Percentiles rank a stretch among this genome's conserved stretches.
Evolutionary conservation across 2,888 invertebrate species (phyloP).

Genomic region (Volucella bombylans): DNA sequence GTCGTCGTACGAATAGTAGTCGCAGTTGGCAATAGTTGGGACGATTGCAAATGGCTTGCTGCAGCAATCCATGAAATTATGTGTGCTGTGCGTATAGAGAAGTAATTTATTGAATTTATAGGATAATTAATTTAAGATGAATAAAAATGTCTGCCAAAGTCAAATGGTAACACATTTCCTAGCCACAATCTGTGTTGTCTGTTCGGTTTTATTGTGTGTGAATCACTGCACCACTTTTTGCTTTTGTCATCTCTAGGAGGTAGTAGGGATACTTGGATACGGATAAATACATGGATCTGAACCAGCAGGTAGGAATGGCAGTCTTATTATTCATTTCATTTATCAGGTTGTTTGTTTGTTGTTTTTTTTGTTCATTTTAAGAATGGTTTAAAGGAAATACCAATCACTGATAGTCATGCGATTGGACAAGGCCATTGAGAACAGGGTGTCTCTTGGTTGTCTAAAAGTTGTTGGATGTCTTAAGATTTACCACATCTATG

Average conservation of each 20-base stretch:
- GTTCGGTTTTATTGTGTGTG: conserved; percentile 49
- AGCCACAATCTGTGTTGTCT: conserved; percentile 30
- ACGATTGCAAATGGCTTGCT: conserved; percentile 51
- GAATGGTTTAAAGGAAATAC: conserved; percentile 4
- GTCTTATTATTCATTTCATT: background rate
- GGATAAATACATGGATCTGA: no score
- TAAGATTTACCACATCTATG: no score
- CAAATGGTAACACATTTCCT: conserved; percentile 75
- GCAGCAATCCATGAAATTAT: conserved; percentile 53
- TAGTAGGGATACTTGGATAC: background rate
- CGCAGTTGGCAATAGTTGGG: conserved; percentile 4
- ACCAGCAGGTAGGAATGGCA: conserved; percentile 2
- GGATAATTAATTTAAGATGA: conserved; percentile 76
- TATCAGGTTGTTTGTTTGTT: background rate
- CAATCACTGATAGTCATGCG: background rate
- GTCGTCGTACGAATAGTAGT: background rate
- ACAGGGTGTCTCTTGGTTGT: conserved; percentile 29
- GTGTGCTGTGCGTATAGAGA: conserved; percentile 62
- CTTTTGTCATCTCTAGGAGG: conserved; percentile 52
- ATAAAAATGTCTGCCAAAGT: conserved; percentile 75
- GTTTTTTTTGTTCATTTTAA: background rate
- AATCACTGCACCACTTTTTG: conserved; percentile 59
- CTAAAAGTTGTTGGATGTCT: no score
- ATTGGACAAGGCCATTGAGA: conserved; percentile 1
- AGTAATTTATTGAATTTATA: conserved; percentile 76